A percentile compares a stretch with the other conserved stretches of the same genome.
These are phyloP conservation scores for Acanthisitta chloris DNA, from an alignment of 2,113 vertebrate genomes.

Conservation along the genomic window DNA sequence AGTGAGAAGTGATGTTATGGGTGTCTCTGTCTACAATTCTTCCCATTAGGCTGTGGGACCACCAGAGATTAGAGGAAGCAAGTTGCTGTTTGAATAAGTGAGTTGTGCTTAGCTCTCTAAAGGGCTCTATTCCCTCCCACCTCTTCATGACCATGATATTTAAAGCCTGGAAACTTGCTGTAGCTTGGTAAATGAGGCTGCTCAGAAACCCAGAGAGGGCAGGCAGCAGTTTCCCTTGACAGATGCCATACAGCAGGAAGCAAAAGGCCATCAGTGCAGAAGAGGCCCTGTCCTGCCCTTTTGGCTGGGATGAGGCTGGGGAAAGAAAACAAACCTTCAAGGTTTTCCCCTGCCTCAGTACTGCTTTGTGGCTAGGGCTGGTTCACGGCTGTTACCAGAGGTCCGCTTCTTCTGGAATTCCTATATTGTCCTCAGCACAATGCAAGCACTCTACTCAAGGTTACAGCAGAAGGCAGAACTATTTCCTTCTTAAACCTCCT, in stretches of 20 bases:
- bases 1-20: neutral
- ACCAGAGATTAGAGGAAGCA: neutral
- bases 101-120: neutral
- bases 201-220: neutral
- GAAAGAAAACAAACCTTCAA: neutral
- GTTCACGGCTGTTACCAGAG: neutral
- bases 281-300: neutral
- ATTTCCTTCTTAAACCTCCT: conserved; percentile 2
- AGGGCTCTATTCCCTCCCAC: neutral
- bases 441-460: conserved; percentile 9
- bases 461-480: neutral
- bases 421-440: conserved; percentile 2
- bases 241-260: neutral
- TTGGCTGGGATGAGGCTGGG: neutral
- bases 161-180: conserved; percentile 37
- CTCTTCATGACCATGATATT: conserved; percentile 6
- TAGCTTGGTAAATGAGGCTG: conserved; percentile 16
- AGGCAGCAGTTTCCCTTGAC: conserved; percentile 33
- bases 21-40: neutral
- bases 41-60: neutral
- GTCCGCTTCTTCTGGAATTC: neutral
- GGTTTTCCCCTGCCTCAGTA: neutral
- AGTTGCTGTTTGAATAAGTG: neutral
- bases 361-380: neutral
- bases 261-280: neutral